phyloP scores from a whole-genome alignment of 1,140 invertebrate species.

The Trachymyrmex septentrionalis region DNA sequence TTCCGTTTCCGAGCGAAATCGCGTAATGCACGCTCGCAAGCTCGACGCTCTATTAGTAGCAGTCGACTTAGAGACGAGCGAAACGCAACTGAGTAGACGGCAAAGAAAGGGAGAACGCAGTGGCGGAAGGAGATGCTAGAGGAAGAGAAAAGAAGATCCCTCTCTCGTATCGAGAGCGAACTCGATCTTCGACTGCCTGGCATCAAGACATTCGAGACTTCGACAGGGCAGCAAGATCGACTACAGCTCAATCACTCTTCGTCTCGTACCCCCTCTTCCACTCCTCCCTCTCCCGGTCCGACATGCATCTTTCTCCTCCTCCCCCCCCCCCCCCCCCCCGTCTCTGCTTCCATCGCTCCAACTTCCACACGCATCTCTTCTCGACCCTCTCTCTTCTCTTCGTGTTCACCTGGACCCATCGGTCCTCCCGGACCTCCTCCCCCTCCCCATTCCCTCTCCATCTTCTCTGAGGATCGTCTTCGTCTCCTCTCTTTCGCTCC shows the following conservation, averaged over 20 bases:
- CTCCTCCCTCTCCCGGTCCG: conserved; percentile 45
- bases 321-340: too few species aligned
- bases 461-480: conserved; percentile 53
- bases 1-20: neutral
- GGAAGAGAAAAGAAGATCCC: conserved; percentile 59
- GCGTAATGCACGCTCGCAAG: neutral
- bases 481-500: conserved; percentile 44
- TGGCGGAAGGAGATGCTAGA: conserved; percentile 36
- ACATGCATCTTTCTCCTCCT: conserved; percentile 53
- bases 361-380: conserved; percentile 9
- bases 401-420: conserved; percentile 61
- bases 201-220: conserved; percentile 86
- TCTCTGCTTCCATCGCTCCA: conserved; percentile 33
- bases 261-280: conserved; percentile 82
- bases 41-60: conserved; percentile 44
- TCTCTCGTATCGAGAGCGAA: conserved; percentile 80
- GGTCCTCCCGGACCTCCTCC: conserved; percentile 46
- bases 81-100: conserved; percentile 2
- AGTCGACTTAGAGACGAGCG: conserved; percentile 20
- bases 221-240: conserved; percentile 84
- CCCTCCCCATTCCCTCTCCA: conserved; percentile 66
- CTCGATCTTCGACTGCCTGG: conserved; percentile 82
- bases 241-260: conserved; percentile 87
- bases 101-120: neutral
- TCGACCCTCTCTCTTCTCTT: conserved; percentile 46